These are phyloP conservation scores for Lates calcarifer DNA, from an alignment of 2,113 vertebrate genomes.

Conservation along the genomic window DNA sequence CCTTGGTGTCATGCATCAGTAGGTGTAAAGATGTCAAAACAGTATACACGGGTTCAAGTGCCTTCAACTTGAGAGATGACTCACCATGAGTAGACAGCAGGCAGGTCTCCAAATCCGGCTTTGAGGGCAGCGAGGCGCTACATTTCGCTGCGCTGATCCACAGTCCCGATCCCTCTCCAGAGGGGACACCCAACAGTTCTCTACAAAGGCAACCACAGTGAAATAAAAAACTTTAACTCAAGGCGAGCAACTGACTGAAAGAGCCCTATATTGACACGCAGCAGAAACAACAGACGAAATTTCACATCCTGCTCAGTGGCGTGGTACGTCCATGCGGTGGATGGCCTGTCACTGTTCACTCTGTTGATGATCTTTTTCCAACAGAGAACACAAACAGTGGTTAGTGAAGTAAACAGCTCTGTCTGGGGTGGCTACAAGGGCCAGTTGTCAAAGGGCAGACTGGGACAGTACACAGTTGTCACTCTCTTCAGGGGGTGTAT, in stretches of 20 bases:
- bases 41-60: conserved; percentile 6
- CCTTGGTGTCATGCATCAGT: not conserved
- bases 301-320: conserved; percentile 29
- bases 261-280: conserved; percentile 30
- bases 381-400: conserved; percentile 52
- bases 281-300: conserved; percentile 26
- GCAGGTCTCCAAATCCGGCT: conserved; percentile 69
- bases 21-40: conserved; percentile 7
- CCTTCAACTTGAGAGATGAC: conserved; percentile 48
- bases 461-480: conserved; percentile 63
- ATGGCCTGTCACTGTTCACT: conserved; percentile 33
- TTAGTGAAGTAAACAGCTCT: conserved; percentile 30
- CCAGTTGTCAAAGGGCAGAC: conserved; percentile 42
- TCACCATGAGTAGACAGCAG: conserved; percentile 76
- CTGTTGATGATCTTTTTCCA: conserved; percentile 44
- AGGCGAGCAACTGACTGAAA: conserved; percentile 23
- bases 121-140: conserved; percentile 68
- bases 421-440: conserved; percentile 36
- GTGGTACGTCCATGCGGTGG: conserved; percentile 9
- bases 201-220: conserved; percentile 64
- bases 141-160: conserved; percentile 66
- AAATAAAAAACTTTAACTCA: conserved; percentile 38
- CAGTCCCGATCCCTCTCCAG: conserved; percentile 63
- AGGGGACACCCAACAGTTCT: conserved; percentile 46
- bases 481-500: conserved; percentile 45